A percentile compares a stretch with the other conserved stretches of the same genome.
Conservation (phyloP, 2,888 invertebrate genomes). For the Plebejus anna region DNA sequence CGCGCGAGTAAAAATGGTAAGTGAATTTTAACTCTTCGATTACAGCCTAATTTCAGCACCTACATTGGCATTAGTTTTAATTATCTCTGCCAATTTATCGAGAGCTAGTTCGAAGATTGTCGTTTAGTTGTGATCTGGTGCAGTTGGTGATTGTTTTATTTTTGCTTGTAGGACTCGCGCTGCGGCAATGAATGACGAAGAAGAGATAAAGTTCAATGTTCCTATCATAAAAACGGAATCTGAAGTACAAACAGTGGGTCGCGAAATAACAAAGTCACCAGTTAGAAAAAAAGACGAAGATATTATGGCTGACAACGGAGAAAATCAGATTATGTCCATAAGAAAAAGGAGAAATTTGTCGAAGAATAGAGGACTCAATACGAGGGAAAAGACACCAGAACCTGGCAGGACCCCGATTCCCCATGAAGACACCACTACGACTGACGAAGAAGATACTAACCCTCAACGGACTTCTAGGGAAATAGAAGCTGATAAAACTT, state of each 20-base stretch:
- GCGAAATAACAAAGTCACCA: conserved; percentile 50
- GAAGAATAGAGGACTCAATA: conserved; percentile 74
- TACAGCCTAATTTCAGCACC: conserved; percentile 51
- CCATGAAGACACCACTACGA: conserved; percentile 83
- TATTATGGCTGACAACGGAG: conserved; percentile 56
- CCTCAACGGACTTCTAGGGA: conserved; percentile 60
- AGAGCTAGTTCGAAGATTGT: conserved; percentile 22
- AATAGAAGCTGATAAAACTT: conserved; percentile 72
- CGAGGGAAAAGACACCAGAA: conserved; percentile 75
- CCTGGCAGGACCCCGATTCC: conserved; percentile 69
- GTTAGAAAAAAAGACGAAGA: conserved; percentile 46
- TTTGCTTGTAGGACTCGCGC: conserved; percentile 51
- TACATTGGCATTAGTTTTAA: conserved; percentile 62
- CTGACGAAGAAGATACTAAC: conserved; percentile 69
- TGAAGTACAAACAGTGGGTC: conserved; percentile 58
- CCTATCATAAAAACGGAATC: conserved; percentile 59
- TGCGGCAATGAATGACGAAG: conserved; percentile 60
- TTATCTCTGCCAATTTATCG: conserved; percentile 54
- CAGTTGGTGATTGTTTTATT: conserved; percentile 38
- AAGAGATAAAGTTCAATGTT: conserved; percentile 51
- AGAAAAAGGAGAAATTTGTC: conserved; percentile 82
- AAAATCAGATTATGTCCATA: conserved; percentile 71
- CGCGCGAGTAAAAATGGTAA: conserved; percentile 58
- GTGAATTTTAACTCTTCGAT: conserved; percentile 47
- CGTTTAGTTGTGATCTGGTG: conserved; percentile 26